A percentile compares a stretch with the other conserved stretches of the same genome.
phyloP scores from a whole-genome alignment of 2,113 vertebrate genomes.

The Charina bottae region DNA sequence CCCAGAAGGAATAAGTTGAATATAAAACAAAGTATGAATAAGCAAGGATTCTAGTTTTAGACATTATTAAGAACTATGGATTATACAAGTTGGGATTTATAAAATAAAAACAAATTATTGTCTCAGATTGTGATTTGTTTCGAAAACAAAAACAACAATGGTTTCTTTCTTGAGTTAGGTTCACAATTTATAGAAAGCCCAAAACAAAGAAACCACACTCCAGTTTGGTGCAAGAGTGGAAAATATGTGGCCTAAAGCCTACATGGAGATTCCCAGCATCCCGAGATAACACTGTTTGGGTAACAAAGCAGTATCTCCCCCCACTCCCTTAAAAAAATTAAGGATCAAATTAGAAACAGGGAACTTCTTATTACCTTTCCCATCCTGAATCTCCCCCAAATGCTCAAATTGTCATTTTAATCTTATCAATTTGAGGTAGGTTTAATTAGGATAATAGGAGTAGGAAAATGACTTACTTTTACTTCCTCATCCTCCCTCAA shows the following conservation, averaged over 20 bases:
- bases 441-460: too few species aligned
- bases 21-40: not conserved
- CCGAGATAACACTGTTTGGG: not conserved
- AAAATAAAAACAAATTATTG: not conserved
- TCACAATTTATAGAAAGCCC: not conserved
- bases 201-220: accelerated
- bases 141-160: not conserved
- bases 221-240: not conserved
- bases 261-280: not conserved
- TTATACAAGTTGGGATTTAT: not conserved
- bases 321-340: too few species aligned
- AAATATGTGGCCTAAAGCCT: not conserved
- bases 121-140: not conserved
- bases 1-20: not conserved
- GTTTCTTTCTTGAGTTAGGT: not conserved
- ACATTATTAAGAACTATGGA: not conserved
- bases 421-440: too few species aligned
- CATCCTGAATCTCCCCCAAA: too few species aligned
- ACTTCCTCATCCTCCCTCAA: too few species aligned
- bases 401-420: too few species aligned
- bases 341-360: not conserved
- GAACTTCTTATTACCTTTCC: not conserved
- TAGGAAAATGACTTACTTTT: too few species aligned
- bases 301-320: too few species aligned
- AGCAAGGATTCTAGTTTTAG: not conserved